These are phyloP conservation scores for Isoperla grammatica DNA, from an alignment of 2,888 invertebrate genomes.

Conservation along the genomic window DNA sequence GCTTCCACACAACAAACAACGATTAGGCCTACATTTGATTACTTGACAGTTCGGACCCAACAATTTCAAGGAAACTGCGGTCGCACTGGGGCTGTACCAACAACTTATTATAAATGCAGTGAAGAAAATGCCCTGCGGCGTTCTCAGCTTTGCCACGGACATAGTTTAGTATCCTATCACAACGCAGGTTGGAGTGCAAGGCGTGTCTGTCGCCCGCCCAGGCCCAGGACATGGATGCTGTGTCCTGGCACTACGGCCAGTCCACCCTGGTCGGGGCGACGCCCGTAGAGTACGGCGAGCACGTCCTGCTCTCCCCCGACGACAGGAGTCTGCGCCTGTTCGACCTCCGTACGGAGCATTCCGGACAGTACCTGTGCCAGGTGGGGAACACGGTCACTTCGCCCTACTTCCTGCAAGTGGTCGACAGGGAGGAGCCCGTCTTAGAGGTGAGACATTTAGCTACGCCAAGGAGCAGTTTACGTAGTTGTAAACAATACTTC, in stretches of 20 bases:
- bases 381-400: conserved; percentile 45
- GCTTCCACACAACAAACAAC: too few relatives aligned
- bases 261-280: not conserved
- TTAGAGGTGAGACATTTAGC: conserved; percentile 40
- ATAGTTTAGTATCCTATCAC: too few relatives aligned
- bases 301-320: conserved; percentile 43
- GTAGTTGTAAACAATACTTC: not conserved
- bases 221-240: conserved; percentile 39
- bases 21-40: too few relatives aligned
- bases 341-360: conserved; percentile 44
- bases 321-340: conserved; percentile 50
- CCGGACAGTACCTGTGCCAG: conserved; percentile 54
- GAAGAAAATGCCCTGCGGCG: too few relatives aligned
- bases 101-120: too few relatives aligned
- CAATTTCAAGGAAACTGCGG: too few relatives aligned
- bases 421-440: conserved; percentile 44
- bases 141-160: too few relatives aligned
- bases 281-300: conserved; percentile 39
- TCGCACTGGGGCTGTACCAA: too few relatives aligned
- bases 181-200: conserved; percentile 48
- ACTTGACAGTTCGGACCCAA: too few relatives aligned
- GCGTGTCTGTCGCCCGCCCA: conserved; percentile 52
- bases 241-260: conserved; percentile 46
- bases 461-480: too few relatives aligned
- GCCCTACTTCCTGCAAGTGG: conserved; percentile 50